phyloP scores from a whole-genome alignment of 2,797 vertebrate species.

The Lacerta viridis region DNA sequence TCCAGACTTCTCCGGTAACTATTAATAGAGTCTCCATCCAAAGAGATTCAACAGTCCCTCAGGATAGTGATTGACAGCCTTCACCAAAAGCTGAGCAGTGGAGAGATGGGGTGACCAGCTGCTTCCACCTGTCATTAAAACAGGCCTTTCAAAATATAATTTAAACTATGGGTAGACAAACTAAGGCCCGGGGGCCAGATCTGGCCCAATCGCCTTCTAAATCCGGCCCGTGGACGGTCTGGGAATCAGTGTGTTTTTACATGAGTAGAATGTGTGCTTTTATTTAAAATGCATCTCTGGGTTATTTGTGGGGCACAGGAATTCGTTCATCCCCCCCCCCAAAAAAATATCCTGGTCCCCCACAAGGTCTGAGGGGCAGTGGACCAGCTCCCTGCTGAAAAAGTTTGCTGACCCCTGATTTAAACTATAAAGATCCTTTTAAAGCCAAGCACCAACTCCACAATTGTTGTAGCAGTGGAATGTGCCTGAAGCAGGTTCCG shows the following conservation, averaged over 20 bases:
- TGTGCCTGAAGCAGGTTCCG: background rate
- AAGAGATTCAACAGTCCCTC: background rate
- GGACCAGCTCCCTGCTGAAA: no score
- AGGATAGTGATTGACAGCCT: background rate
- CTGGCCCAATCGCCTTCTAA: background rate
- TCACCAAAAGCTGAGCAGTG: background rate
- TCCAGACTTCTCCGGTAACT: background rate
- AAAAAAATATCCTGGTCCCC: no score
- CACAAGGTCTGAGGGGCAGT: no score
- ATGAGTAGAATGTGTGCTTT: no score
- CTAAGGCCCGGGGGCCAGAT: no score
- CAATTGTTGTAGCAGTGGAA: background rate
- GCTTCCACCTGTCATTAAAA: background rate
- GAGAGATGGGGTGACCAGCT: background rate
- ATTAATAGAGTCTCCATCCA: background rate
- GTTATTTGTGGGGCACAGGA: no score
- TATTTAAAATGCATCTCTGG: no score
- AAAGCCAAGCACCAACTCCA: background rate
- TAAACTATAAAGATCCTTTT: background rate
- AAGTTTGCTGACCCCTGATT: no score
- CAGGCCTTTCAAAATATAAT: background rate
- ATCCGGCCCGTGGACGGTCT: no score
- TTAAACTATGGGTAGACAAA: background rate
- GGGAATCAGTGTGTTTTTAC: no score
- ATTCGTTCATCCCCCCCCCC: no score